A percentile compares a stretch with the other conserved stretches of the same genome.
Conservation (phyloP, 2,888 invertebrate species). For the Drosophila eohydei region DNA sequence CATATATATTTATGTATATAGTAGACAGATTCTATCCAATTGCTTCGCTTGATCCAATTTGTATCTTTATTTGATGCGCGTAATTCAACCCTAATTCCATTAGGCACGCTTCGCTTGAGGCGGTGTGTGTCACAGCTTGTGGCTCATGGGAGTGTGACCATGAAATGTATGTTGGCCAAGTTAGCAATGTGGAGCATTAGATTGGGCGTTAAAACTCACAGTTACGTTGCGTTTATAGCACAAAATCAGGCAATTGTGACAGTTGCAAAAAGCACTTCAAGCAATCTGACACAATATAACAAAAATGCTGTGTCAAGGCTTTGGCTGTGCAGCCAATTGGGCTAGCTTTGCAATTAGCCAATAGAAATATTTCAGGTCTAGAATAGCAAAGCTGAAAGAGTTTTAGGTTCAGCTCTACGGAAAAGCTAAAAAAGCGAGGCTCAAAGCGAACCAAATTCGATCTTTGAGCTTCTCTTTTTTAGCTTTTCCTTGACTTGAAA, state of each 20-base stretch:
- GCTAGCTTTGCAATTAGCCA: background rate
- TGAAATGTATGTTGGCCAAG: conserved; percentile 39
- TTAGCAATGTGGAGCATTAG: conserved; percentile 40
- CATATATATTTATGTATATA: background rate
- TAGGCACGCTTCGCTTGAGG: conserved; percentile 30
- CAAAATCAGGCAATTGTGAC: conserved; percentile 4
- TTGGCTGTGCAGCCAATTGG: background rate
- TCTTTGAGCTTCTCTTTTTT: too few relatives aligned
- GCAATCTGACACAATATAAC: background rate
- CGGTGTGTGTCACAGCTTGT: conserved; percentile 28
- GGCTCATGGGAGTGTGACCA: conserved; percentile 45
- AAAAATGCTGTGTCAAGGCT: conserved; percentile 9
- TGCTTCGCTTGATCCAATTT: background rate
- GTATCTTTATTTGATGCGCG: conserved; percentile 13
- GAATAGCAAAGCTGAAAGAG: background rate
- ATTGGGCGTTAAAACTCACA: conserved; percentile 9
- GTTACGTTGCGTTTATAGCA: conserved; percentile 3
- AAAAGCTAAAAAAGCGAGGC: too few relatives aligned
- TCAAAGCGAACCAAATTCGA: too few relatives aligned
- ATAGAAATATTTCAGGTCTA: background rate
- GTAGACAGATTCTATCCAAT: background rate
- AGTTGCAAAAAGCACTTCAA: background rate
- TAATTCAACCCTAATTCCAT: conserved; percentile 37
- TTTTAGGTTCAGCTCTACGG: too few relatives aligned
- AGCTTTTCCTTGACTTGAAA: too few relatives aligned